Evolutionary conservation across 2,113 vertebrate genomes (phyloP), one percentile per base, ranked within the genome.

Genomic region (Toxostoma redivivum): DNA sequence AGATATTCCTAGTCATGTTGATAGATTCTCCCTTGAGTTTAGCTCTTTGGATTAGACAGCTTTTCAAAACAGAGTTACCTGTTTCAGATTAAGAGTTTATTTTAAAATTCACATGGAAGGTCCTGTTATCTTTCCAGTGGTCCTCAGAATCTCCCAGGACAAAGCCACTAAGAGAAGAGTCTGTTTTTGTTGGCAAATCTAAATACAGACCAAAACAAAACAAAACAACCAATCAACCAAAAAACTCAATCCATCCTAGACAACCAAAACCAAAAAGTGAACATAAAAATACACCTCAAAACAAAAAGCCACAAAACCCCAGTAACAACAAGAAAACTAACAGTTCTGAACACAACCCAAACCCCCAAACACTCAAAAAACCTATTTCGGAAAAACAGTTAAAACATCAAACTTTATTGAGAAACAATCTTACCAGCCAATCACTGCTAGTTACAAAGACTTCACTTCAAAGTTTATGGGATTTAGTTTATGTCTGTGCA

Each of bases 221-320:
- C 6, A 27, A 54, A 13, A 7, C 11, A 65, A 67, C 11, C 16
- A 38, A 9, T 2, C 48, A 81, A 21, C 3, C 25, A 50, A 50
- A 50, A 27, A 66, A 64, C 37, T 12, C 31, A 71, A 22, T 6
- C 4, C 7, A 50, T 16, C 12, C 12, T 15, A 66, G 62, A 27
- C 12, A 28, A 30, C 10, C 12, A 7, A 45, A 33, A 5, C 2
- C 11, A 35, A 17, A 47, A 53, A n/a, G 20, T 0, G 1, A 69
- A 56, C 19, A n/a, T 17, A 37, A 30, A 57, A 51, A 5, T 0
- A 2, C 8, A 4, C 7, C 8, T 17, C 23, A 40, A 47, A 47
- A 15, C 12, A 54, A 62, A 61, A 70, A 60, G 15, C 9, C 12
- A 54, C 12, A 44, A 61, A 33, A 6, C 4, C 5, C 27, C 27